phyloP scores from a whole-genome alignment of 35 echinoderm and acorn worm species.

The Heliocidaris erythrogramma region DNA sequence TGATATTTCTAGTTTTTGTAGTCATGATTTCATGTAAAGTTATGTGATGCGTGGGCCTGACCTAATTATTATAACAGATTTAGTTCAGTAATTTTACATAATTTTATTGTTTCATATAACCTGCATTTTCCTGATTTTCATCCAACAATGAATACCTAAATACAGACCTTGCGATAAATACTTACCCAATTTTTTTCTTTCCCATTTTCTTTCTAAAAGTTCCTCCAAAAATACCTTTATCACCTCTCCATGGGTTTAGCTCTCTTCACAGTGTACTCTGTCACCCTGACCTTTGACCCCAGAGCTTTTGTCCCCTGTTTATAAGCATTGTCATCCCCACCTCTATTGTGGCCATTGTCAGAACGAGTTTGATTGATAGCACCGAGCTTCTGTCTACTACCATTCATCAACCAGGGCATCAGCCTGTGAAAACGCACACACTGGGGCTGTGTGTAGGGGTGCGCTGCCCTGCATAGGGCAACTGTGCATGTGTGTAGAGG shows the following conservation, averaged over 20 bases:
- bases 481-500: neutral
- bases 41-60: too few relatives aligned
- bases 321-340: slow-evolving; percentile 22
- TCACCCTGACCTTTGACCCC: slow-evolving; percentile 17
- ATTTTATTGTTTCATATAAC: too few relatives aligned
- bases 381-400: slow-evolving; percentile 38
- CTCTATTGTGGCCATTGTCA: neutral
- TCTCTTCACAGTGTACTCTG: slow-evolving; percentile 33
- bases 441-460: neutral
- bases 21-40: too few relatives aligned
- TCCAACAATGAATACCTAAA: too few relatives aligned
- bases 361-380: slow-evolving; percentile 38
- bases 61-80: too few relatives aligned
- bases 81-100: too few relatives aligned
- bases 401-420: neutral
- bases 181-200: neutral
- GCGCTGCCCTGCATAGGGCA: neutral
- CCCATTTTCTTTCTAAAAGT: neutral
- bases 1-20: too few relatives aligned
- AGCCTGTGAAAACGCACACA: slow-evolving; percentile 15
- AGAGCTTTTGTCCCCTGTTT: slow-evolving; percentile 26
- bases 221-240: neutral
- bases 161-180: neutral
- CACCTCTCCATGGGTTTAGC: neutral
- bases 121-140: too few relatives aligned